These are phyloP conservation scores for Eristalis tenax DNA, from an alignment of 2,888 invertebrate genomes.

Conservation along the genomic window DNA sequence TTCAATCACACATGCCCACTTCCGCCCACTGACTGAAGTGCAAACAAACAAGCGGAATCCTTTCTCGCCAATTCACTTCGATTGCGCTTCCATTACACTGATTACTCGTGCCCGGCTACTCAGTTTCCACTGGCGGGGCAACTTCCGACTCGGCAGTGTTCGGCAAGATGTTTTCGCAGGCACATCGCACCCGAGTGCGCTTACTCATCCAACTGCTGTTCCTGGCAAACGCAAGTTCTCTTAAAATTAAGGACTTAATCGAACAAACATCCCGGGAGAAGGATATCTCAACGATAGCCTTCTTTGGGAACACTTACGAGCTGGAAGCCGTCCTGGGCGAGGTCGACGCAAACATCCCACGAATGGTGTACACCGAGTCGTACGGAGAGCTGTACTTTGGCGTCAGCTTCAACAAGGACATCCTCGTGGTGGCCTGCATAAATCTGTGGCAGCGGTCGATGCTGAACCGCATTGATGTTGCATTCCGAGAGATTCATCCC, in stretches of 20 bases:
- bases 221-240: constrained; percentile 29
- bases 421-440: constrained; percentile 73
- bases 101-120: constrained; percentile 36
- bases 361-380: constrained; percentile 72
- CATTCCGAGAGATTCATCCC: constrained; percentile 72
- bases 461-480: constrained; percentile 73
- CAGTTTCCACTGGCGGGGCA: neutral
- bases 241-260: constrained; percentile 68
- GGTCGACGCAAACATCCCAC: constrained; percentile 62
- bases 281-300: constrained; percentile 69
- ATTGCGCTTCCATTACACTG: constrained; percentile 66
- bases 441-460: constrained; percentile 61
- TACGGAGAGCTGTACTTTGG: constrained; percentile 70
- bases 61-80: constrained; percentile 36
- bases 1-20: neutral
- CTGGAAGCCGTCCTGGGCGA: constrained; percentile 70
- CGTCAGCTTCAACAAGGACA: constrained; percentile 68
- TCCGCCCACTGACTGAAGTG: neutral
- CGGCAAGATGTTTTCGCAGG: constrained; percentile 56
- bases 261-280: constrained; percentile 45
- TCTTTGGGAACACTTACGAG: constrained; percentile 69
- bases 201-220: constrained; percentile 39
- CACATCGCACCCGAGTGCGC: constrained; percentile 30
- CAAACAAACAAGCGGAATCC: constrained; percentile 38
- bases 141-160: constrained; percentile 33